Conservation (phyloP, 2,888 invertebrate genomes). For the Melieria omissa region DNA sequence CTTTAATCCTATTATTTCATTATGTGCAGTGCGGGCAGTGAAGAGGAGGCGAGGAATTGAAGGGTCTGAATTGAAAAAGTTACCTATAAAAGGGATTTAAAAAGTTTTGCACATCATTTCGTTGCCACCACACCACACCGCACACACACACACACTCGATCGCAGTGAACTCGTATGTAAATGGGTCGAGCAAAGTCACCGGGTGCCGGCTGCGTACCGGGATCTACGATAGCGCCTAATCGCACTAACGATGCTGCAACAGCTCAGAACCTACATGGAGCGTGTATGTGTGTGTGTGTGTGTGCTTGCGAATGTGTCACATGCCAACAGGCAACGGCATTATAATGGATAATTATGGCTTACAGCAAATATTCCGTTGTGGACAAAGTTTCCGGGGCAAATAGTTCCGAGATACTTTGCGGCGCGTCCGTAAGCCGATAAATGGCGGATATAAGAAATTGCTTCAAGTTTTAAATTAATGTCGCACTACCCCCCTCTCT, state of each 20-base stretch:
- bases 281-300: neutral
- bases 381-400: too few species aligned
- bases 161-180: too few species aligned
- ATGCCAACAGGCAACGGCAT: too few species aligned
- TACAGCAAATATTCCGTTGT: too few species aligned
- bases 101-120: constrained; percentile 38
- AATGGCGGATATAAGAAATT: too few species aligned
- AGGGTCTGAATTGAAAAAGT: constrained; percentile 49
- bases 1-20: constrained; percentile 57
- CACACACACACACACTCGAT: neutral
- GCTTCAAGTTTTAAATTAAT: constrained; percentile 3
- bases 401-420: too few species aligned
- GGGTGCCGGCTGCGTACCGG: too few species aligned
- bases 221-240: too few species aligned
- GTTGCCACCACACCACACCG: constrained; percentile 17
- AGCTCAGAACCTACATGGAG: neutral
- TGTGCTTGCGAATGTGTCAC: constrained; percentile 18
- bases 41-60: neutral
- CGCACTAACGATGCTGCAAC: too few species aligned
- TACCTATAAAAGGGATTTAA: constrained; percentile 41
- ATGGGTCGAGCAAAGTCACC: too few species aligned
- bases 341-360: too few species aligned
- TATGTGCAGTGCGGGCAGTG: constrained; percentile 37
- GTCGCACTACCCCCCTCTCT: neutral
- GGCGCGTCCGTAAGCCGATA: too few species aligned